Base-by-base conservation (phyloP, 2,888 invertebrate genomes). In the Hydropsyche betteni region DNA sequence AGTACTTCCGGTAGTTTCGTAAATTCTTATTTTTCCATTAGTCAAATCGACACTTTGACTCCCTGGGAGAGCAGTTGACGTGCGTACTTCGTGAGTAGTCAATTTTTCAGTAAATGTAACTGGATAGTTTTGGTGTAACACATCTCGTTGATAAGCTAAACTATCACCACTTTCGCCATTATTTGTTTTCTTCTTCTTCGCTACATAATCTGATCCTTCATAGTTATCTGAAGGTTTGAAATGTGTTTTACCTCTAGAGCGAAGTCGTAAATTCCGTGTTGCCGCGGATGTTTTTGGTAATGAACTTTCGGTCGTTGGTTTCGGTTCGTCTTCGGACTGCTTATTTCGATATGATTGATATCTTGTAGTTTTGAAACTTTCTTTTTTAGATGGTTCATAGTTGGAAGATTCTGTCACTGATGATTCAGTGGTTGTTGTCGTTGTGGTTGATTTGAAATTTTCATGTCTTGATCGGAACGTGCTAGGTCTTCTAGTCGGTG, bases 71-170 rank as follows among this genome's bases (percentile, higher is more conserved):
- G 83, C 80, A 0, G 82, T 80, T 44, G 78, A 78, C 5, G 77
- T 76, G 10, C 77, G 75, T 0, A 83, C 81, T 77, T 79, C 78
- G 14, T 76, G 83, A 36, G 88, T 89, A 78, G 86, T 88, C 77
- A 82, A 83, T 78, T 86, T 83, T 81, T 88, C 88, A 83, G 86
- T 86, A 34, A 87, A 79, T 5, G 90, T 89, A 0, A 90, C 88
- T 1, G 90, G 90, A 80, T 90, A 90, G 80, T 90, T 90, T 81
- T 90, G 90, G 80, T 90, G 90, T 5, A 90, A 81, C 2, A 90
- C 87, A 81, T 90, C 90, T 78, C 90, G 85, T 82, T 90, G 90
- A 79, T 90, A 90, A 2, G 90, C 90, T 77, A 90, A 81, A 75
- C 87, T 87, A 75, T 83, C 81, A 79, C 86, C 84, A 80, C 61